A percentile compares a stretch with the other conserved stretches of the same genome.
Evolutionary conservation across 2,888 invertebrate genomes (phyloP).

Genomic region (Philereme transversata): DNA sequence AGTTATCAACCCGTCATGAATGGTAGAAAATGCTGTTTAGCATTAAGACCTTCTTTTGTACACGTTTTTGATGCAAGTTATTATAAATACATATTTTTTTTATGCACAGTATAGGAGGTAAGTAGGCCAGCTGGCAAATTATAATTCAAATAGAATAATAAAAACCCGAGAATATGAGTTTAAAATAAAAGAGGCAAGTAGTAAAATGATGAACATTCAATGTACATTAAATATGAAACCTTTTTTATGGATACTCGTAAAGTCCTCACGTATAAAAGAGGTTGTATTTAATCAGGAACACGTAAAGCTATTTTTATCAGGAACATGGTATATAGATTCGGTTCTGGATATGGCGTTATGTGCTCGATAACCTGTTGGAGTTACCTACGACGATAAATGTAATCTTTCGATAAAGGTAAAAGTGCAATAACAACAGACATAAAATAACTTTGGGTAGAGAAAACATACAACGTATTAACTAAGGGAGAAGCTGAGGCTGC

Average conservation of each 20-base stretch:
- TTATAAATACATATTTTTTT: background rate
- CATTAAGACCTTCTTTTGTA: too few species aligned
- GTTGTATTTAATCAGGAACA: slow-evolving; percentile 24
- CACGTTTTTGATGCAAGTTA: background rate
- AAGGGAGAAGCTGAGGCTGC: too few species aligned
- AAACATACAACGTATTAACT: too few species aligned
- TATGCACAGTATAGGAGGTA: background rate
- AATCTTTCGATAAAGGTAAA: background rate
- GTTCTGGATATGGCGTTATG: slow-evolving; percentile 9
- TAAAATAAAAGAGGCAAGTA: slow-evolving; percentile 20
- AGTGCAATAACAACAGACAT: background rate
- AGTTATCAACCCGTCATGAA: too few species aligned
- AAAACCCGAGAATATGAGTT: slow-evolving; percentile 13
- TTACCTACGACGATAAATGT: background rate
- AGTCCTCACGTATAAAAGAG: slow-evolving; percentile 23
- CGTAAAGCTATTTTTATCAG: slow-evolving; percentile 19
- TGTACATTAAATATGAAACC: slow-evolving; percentile 28
- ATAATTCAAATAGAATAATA: slow-evolving; percentile 15
- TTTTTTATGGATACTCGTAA: slow-evolving; percentile 28
- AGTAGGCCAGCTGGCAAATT: slow-evolving; percentile 7
- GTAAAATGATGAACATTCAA: slow-evolving; percentile 23
- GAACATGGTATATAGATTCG: slow-evolving; percentile 13
- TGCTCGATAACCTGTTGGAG: slow-evolving; percentile 14
- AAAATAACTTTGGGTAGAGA: background rate
- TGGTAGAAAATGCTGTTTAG: too few species aligned